Evolutionary conservation across 2,888 invertebrate genomes (phyloP), one percentile per base, ranked within the genome.

Genomic region (Anagyrus pseudococci): DNA sequence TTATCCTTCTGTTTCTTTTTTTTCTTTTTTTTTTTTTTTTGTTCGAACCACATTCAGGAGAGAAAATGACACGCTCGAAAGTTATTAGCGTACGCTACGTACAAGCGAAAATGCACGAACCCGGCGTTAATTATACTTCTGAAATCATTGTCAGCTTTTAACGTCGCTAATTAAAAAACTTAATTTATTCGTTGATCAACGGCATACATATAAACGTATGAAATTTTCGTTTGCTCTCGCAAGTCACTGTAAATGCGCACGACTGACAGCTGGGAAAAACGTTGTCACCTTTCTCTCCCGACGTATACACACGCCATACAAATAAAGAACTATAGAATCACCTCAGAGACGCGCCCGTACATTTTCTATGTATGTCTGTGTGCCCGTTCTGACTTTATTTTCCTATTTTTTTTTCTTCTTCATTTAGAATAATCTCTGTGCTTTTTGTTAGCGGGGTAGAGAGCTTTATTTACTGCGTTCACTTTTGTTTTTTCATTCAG

Each of bases 371-470:
- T 48, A 25, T 47, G 22, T 61, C 29, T 55, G 25, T 65, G 19
- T 58, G 46, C 46, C 50, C 58, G 58, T 58, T 57, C 4, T 29
- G 4, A 29, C 10, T 59, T 43, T 57, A 33, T 59, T 63, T 54
- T 56, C 29, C 25, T 68, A 53, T 60, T 47, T 50, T 67, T 62
- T 60, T 43, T 29, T 29, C 4, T 29, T 58, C 52, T 52, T 49
- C 48, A 48, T 54, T 62, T 17, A 37, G 23, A 20, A 40, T 6
- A 56, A 56, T 71, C 73, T 76, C 70, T 78, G 75, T 78, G 74
- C 75, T 76, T 76, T 78, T 79, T 78, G 81, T 82, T 83, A 83
- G 85, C 86, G 85, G 87, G 87, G 87, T 87, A 87, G 87, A 87
- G 86, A 87, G 86, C 85, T 82, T 81, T 81, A 83, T 81, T 78